Percentiles rank a stretch among this genome's conserved stretches.
phyloP scores from a whole-genome alignment of 2,113 vertebrate species.

The Crotophaga sulcirostris region DNA sequence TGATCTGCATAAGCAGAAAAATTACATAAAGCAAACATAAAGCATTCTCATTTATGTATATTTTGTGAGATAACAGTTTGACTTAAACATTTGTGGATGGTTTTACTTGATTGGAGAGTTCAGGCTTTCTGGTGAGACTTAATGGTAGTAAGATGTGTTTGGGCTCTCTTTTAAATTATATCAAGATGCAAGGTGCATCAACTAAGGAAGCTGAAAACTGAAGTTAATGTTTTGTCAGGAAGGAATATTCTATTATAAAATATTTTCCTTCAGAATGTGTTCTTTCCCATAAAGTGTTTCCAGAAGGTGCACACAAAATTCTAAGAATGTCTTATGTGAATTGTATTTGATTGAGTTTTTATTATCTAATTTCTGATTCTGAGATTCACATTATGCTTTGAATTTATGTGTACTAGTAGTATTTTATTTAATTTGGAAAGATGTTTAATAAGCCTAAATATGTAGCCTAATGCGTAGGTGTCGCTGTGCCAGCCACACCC shows the following conservation, averaged over 20 bases:
- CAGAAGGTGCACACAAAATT: not conserved
- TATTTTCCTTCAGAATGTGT: not conserved
- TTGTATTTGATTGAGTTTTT: not conserved
- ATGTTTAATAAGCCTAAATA: not conserved
- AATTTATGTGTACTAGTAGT: not conserved
- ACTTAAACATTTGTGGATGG: not conserved
- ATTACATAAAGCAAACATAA: not conserved
- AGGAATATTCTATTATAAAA: not conserved
- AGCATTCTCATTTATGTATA: not conserved
- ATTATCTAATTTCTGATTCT: not conserved
- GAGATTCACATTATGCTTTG: not conserved
- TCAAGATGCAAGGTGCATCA: not conserved
- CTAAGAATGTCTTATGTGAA: not conserved
- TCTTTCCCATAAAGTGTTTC: not conserved
- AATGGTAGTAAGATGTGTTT: not conserved
- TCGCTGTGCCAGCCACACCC: not conserved
- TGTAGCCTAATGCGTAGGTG: accelerated
- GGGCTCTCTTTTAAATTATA: not conserved
- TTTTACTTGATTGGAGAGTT: not conserved
- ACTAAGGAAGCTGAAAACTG: not conserved
- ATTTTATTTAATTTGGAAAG: not conserved
- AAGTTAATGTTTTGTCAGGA: not conserved
- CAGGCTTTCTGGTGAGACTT: not conserved
- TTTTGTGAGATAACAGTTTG: not conserved
- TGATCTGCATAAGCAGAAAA: not conserved